Base-by-base conservation (phyloP, 2,888 invertebrate species). In the Melanostoma scalare region DNA sequence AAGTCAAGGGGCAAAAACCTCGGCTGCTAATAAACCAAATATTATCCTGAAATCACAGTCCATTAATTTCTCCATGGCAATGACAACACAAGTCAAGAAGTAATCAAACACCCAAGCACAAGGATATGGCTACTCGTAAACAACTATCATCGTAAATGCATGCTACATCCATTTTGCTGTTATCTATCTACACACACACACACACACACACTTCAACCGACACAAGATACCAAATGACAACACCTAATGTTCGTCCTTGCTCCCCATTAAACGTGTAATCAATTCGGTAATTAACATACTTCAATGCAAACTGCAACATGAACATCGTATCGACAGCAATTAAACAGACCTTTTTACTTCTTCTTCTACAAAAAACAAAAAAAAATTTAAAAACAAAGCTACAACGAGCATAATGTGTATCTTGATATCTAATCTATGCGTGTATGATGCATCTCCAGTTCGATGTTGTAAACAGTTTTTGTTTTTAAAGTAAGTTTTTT, bases 381-480 rank as follows among this genome's bases (percentile, higher is more conserved):
- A 35, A n/a, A 55, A 36, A 44, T 35, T 40, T 44, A 10, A 53
- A 5, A 50, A 50, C 61, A 71, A 71, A 56, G 33, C 36, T 31
- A 50, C 50, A 36, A 63, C n/a, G 31, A 63, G 40, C 53, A 55
- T 10, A 56, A 65, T 44, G 63, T 73, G 44, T 67, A 67, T 76
- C 50, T 67, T 68, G 20, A 72, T 77, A 73, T 68, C 10, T 61
- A 48, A 50, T 63, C 35, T 68, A 69, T 67, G 44, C 69, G 82
- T 77, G 77, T 82, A 63, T 73, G 46, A 75, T 84, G 84, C 84
- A 84, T 84, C 74, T 67, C 9, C 55, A 65, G 60, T 75, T 84
- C 74, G 67, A 75, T 84, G 84, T 84, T 84, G 84, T 79, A 72
- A 58, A 65, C 48, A 4, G 30, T 79, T 74, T 56, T 50, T 38